Evolutionary conservation across 2,797 vertebrate species (phyloP), one percentile per base, ranked within the genome.

Genomic region (Gallinago stenura): DNA sequence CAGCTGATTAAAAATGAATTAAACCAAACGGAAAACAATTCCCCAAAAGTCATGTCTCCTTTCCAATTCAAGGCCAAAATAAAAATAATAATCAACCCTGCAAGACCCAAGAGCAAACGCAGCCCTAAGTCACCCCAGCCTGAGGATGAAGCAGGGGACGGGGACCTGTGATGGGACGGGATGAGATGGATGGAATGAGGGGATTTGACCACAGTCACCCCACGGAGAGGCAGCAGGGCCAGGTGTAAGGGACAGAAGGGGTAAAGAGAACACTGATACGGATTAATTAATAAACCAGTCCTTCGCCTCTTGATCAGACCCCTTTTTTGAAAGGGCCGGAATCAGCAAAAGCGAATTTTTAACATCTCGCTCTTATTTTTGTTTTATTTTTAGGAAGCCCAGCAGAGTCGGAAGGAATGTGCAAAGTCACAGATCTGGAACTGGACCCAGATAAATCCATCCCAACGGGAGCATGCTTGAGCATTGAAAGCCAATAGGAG

Each of bases 1-100:
- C 96, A 94, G 97, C 96, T 65, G 93, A 98, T 98, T 98, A 97
- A 98, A 98, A 98, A 98, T 96, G 95, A 98, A 98, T 98, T 98
- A 97, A 97, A 97, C 96, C 26, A 28, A 97, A 93, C 3, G 12
- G 96, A 94, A 96, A 96, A 93, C 96, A 95, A 92, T 96, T 97
- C 95, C 93, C 87, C 41, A 96, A 97, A 90, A 79, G 30, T 28
- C 41, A 31, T 39, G 19, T 94, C 64, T 75, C 54, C 70, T 76
- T 72, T 41, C 76, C 79, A 60, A 16, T 62, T 51, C 69, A 35
- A 72, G 61, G 73, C 37, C 10, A 39, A 90, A 72, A 56, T 22
- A 56, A 65, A 71, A 86, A 18, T 41, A 61, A 62, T 43, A 31
- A 41, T 39, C 37, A 81, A 50, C 12, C 15, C 22, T 20, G 0